Evolutionary conservation across 2,888 invertebrate genomes (phyloP), one percentile per base, ranked within the genome.

Genomic region (Baccha elongata): DNA sequence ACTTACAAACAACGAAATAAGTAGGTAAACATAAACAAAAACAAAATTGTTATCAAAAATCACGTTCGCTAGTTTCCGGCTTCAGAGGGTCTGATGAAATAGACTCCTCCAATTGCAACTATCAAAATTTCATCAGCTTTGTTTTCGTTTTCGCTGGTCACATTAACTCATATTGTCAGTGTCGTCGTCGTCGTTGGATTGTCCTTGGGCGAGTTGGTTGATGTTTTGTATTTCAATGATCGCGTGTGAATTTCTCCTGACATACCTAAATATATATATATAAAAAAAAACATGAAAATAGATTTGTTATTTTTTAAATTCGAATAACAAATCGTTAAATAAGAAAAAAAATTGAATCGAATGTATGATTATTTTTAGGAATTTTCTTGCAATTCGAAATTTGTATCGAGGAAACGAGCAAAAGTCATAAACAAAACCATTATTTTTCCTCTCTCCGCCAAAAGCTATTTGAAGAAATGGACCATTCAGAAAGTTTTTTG

Each of bases 11-110:
- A 32, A 2, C 19, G 32, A 13, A 21, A 64, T 46, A 26, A 37
- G 32, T 23, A 19, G 11, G 11, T 32, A 21, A 48, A 55, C 19
- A 40, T 48, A 35, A 64, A 69, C 11, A 75, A 67, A 62, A 37
- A 21, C 8, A 72, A 78, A 67, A 29, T 26, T 52, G 40, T 68
- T 62, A 60, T 67, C 44, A 52, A 17, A 65, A 52, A 40, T n/a
- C 13, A 26, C 42, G 40, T 10, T 40, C 23, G 40, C 26, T 17
- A 23, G 60, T 48, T 80, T 80, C 75, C 80, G 80, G 50, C 53
- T 60, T 29, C 26, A 32, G 21, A 53, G 42, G 13, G 73, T 75
- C 80, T 80, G 80, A 80, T 80, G 80, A 52, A 80, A 80, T 75
- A 48, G 50, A 32, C 55, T 29, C 35, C 44, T 64, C 48, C 48